These are phyloP conservation scores for Solenodon paradoxus DNA, from an alignment of 2,113 vertebrate species.

Conservation along the genomic window DNA sequence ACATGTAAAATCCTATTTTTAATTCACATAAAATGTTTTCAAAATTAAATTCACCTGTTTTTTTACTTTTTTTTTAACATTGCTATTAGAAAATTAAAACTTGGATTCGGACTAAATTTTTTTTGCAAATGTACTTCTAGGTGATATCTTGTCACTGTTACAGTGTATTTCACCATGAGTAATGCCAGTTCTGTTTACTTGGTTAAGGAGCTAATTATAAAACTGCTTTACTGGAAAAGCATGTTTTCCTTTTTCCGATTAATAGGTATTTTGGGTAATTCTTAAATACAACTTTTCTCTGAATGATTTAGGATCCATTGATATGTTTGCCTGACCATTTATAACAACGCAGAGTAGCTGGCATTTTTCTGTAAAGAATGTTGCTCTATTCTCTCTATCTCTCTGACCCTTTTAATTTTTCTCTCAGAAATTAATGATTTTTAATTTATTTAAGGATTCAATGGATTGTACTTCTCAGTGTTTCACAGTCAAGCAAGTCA, in stretches of 20 bases:
- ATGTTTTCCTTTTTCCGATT: not conserved
- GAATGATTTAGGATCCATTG: not conserved
- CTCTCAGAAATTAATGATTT: not conserved
- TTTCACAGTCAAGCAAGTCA: not conserved
- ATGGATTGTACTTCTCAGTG: not conserved
- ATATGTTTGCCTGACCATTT: not conserved
- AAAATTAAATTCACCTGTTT: not conserved
- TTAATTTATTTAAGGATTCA: not conserved
- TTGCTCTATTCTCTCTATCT: not conserved
- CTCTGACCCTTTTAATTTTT: not conserved
- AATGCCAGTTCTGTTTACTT: not conserved
- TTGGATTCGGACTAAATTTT: not conserved
- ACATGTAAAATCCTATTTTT: not conserved
- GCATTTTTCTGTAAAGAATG: not conserved
- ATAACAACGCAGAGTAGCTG: not conserved
- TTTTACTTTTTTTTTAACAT: not conserved
- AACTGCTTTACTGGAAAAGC: not conserved
- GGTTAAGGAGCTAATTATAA: not conserved
- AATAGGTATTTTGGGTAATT: constrained; percentile 1
- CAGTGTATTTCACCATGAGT: not conserved
- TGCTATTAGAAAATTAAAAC: constrained; percentile 1
- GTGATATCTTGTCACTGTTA: not conserved
- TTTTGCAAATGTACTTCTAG: not conserved
- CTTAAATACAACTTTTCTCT: not conserved
- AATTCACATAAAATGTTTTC: not conserved